These are phyloP conservation scores for Caenorhabditis remanei DNA, from an alignment of 1,140 invertebrate species.

Conservation along the genomic window DNA sequence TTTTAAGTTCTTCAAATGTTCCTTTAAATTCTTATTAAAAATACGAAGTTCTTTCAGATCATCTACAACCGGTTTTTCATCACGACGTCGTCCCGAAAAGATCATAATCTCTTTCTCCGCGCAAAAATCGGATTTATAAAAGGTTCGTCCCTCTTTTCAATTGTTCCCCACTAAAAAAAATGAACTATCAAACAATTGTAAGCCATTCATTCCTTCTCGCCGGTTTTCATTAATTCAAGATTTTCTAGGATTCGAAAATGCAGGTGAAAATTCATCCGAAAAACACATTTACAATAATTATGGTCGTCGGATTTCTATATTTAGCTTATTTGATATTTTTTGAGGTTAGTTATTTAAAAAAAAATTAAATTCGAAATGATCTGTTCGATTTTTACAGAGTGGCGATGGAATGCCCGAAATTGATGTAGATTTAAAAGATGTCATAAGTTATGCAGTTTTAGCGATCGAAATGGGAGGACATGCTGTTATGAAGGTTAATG, in stretches of 20 bases:
- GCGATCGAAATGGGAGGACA: constrained; percentile 76
- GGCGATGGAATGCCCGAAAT: constrained; percentile 73
- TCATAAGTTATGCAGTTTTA: constrained; percentile 75
- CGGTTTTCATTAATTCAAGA: background rate
- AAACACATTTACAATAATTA: constrained; percentile 70
- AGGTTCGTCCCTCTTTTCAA: background rate
- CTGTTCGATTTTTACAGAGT: background rate
- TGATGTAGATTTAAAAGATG: constrained; percentile 72
- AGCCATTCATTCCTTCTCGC: background rate
- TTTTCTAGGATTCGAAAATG: constrained; percentile 61
- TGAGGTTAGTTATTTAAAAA: background rate
- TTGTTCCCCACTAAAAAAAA: background rate
- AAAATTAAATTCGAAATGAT: background rate
- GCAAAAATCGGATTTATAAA: constrained; percentile 11
- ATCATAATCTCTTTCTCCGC: constrained; percentile 12
- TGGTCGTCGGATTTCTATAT: constrained; percentile 70
- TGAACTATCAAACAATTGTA: constrained; percentile 1
- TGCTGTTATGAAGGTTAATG: constrained; percentile 71
- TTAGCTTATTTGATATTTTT: constrained; percentile 72
- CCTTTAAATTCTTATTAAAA: background rate
- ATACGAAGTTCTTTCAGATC: background rate
- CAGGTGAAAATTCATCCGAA: constrained; percentile 70
- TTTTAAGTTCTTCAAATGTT: background rate
- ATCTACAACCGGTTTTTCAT: background rate
- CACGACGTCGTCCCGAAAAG: background rate